These are phyloP conservation scores for Osmerus mordax DNA, from an alignment of 2,113 vertebrate genomes.

Conservation along the genomic window DNA sequence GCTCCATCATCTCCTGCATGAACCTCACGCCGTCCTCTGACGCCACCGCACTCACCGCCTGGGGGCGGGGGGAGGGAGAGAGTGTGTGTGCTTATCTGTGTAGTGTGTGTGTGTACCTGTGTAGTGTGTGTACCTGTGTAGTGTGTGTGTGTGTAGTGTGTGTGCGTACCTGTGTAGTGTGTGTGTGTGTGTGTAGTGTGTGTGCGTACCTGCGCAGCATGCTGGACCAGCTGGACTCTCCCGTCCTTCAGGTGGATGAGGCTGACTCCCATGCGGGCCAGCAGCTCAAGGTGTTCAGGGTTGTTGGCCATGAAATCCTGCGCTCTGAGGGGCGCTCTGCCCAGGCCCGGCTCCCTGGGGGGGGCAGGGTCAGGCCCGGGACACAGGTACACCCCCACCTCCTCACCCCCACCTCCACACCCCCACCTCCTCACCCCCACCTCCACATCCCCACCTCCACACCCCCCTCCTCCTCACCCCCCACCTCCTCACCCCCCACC, in stretches of 20 bases:
- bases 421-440: too few species aligned
- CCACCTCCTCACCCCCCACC: too few species aligned
- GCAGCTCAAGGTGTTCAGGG: conserved; percentile 93
- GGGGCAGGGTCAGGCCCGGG: neutral
- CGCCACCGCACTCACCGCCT: conserved; percentile 93
- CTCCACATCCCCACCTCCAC: too few species aligned
- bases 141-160: too few species aligned
- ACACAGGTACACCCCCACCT: neutral
- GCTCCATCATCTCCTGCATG: conserved; percentile 99
- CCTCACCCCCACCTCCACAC: too few species aligned
- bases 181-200: neutral
- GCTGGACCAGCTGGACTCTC: conserved; percentile 94
- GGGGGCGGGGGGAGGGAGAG: neutral
- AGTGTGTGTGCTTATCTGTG: neutral
- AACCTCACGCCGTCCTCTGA: conserved; percentile 95
- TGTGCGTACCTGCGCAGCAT: conserved; percentile 86
- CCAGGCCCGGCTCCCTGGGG: conserved; percentile 73
- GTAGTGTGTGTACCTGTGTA: too few species aligned
- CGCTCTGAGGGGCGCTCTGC: conserved; percentile 87
- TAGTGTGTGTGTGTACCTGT: neutral
- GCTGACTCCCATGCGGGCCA: conserved; percentile 97
- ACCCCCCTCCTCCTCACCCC: too few species aligned
- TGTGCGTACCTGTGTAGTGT: too few species aligned
- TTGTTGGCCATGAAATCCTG: conserved; percentile 99
- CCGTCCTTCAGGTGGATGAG: conserved; percentile 98